A percentile compares a stretch with the other conserved stretches of the same genome.
Evolutionary conservation across 2,888 invertebrate genomes (phyloP).

Genomic region (Caenorhabditis doughertyi): DNA sequence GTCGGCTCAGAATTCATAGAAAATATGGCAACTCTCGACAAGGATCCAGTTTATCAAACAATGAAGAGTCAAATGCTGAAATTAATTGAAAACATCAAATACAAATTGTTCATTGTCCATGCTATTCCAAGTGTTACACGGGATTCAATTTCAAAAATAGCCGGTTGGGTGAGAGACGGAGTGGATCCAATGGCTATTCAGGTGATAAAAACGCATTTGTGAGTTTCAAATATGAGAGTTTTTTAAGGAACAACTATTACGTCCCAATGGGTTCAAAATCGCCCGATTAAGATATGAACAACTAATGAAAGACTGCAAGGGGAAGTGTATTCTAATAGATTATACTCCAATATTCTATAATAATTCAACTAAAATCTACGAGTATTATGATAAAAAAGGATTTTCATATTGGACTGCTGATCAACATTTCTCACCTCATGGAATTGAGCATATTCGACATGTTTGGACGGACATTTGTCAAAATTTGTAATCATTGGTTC

Average conservation of each 20-base stretch:
- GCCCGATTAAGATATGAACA: slow-evolving; percentile 30
- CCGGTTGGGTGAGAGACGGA: background rate
- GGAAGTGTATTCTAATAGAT: slow-evolving; percentile 41
- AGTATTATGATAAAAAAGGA: slow-evolving; percentile 42
- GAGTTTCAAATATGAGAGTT: background rate
- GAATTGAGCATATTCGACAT: slow-evolving; percentile 24
- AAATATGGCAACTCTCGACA: background rate
- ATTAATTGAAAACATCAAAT: slow-evolving; percentile 13
- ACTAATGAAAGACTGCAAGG: slow-evolving; percentile 24
- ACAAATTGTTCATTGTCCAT: slow-evolving; percentile 28
- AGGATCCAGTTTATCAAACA: slow-evolving; percentile 23
- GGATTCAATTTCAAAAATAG: background rate
- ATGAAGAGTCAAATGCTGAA: slow-evolving; percentile 29
- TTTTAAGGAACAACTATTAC: slow-evolving; percentile 11
- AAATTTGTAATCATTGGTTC: background rate
- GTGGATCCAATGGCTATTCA: background rate
- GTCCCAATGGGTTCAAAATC: slow-evolving; percentile 6
- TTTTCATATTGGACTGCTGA: slow-evolving; percentile 34
- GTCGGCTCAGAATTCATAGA: background rate
- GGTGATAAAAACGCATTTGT: background rate
- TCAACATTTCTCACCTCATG: slow-evolving; percentile 41
- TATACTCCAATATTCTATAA: slow-evolving; percentile 14
- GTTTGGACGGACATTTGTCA: slow-evolving; percentile 44
- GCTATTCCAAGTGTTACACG: slow-evolving; percentile 14
- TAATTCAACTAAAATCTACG: slow-evolving; percentile 15